Evolutionary conservation across 2,888 invertebrate genomes (phyloP), one percentile per base, ranked within the genome.

Genomic region (Lutraria lutraria): DNA sequence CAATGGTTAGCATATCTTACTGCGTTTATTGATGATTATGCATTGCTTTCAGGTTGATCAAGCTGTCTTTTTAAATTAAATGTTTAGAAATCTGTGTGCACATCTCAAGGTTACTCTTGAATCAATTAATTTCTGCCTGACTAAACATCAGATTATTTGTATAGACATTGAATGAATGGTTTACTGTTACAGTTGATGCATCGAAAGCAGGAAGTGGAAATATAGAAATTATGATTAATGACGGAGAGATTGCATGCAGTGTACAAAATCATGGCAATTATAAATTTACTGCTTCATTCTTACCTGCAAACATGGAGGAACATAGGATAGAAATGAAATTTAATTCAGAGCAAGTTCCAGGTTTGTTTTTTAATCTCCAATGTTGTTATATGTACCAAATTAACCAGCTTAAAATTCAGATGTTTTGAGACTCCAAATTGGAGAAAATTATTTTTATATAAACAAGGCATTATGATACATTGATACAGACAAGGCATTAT

Each of bases 201-300:
- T 98, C 99, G 96, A 98, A 99, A 97, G 99, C 99, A 8, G 99
- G 99, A 29, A 99, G 99, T 0, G 99, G 99, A 34, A 99, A 99
- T 97, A 97, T 99, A 79, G 99, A 99, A 97, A 99, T 99, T 89
- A 99, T 99, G 0, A 99, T 99, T 53, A 99, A 99, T 96, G 99
- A 99, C 13, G 99, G 99, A 0, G 98, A 99, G 90, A 99, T 99
- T 56, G 99, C 99, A 0, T 96, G 96, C 88, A 95, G 93, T 85
- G 96, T 96, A 8, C 94, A 96, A 81, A 96, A 96, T 90, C 92
- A 92, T 82, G 99, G 99, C 54, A 99, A 99, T 53, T 99, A 99
- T 96, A 98, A 98, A 0, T 99, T 99, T 96, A 99, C 99, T 52
- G 99, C 99, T 94, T 99, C 99, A 56, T 99, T 99, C 97, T 98